Evolutionary conservation across 2,888 invertebrate species (phyloP).

Genomic region (Dendrolimus houi): DNA sequence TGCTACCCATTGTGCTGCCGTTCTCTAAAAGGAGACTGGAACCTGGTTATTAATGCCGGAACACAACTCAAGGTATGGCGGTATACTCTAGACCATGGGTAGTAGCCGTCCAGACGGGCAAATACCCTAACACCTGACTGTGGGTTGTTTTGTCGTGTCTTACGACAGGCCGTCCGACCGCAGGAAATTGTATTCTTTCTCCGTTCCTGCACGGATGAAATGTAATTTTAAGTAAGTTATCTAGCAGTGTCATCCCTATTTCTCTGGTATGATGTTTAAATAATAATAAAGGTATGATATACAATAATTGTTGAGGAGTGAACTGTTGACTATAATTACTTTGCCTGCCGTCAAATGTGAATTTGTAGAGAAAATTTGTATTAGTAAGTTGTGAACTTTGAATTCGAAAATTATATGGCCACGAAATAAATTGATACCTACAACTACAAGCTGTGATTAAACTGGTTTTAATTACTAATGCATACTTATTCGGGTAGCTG

Average conservation of each 20-base stretch:
- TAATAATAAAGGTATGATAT: background rate
- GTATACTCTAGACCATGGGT: too few relatives aligned
- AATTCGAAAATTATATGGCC: slow-evolving; percentile 24
- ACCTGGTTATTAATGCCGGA: too few relatives aligned
- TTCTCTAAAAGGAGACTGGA: too few relatives aligned
- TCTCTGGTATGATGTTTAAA: background rate
- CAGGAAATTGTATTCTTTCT: too few relatives aligned
- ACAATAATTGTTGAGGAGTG: slow-evolving; percentile 57
- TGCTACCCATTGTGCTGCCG: too few relatives aligned
- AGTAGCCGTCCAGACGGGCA: too few relatives aligned
- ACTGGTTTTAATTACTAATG: background rate
- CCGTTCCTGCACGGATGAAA: too few relatives aligned
- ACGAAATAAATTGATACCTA: slow-evolving; percentile 4
- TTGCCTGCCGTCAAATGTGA: slow-evolving; percentile 36
- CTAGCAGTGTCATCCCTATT: background rate
- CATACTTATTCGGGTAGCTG: background rate
- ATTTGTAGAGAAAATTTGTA: slow-evolving; percentile 16
- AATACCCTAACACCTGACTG: too few relatives aligned
- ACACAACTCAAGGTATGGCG: too few relatives aligned
- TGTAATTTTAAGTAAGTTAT: too few relatives aligned
- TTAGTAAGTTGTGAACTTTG: slow-evolving; percentile 21
- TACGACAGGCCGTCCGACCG: too few relatives aligned
- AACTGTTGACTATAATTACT: slow-evolving; percentile 63
- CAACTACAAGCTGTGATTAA: background rate
- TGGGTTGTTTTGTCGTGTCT: too few relatives aligned